Conservation (phyloP, 2,797 vertebrate species). For the Astyanax mexicanus region DNA sequence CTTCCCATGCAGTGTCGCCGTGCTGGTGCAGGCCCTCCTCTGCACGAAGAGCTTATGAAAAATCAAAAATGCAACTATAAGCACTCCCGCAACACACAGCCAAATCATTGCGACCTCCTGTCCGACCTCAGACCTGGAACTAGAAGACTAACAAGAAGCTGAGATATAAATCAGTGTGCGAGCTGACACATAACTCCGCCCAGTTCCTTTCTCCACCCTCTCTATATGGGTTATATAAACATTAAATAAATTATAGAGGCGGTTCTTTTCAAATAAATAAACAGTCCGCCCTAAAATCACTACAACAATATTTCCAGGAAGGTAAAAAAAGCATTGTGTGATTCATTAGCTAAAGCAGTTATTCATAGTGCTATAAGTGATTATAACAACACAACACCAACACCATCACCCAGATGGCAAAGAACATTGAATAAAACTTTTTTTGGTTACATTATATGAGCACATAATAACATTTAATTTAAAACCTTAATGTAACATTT, state of each 20-base stretch:
- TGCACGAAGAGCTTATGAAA: slow-evolving; percentile 29
- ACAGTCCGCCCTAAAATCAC: neutral
- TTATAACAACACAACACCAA: too few species aligned
- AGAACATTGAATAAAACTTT: too few species aligned
- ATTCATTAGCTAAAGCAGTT: too few species aligned
- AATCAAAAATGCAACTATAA: slow-evolving; percentile 13
- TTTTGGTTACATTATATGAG: too few species aligned
- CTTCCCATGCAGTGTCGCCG: slow-evolving; percentile 39
- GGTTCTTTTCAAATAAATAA: neutral
- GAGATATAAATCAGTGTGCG: neutral
- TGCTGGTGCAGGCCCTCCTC: slow-evolving; percentile 21
- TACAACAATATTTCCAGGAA: too few species aligned
- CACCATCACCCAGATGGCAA: too few species aligned
- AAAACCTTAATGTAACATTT: too few species aligned
- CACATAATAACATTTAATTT: too few species aligned
- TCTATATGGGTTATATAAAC: too few species aligned
- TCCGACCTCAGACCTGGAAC: neutral
- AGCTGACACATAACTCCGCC: neutral
- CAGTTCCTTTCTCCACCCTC: neutral
- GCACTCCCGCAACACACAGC: neutral
- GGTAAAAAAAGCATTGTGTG: too few species aligned
- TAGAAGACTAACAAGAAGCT: neutral
- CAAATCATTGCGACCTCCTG: neutral
- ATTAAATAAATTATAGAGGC: too few species aligned
- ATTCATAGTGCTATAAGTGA: too few species aligned